Base-by-base conservation (phyloP, 2,888 invertebrate genomes). In the Azorinus chamasolen region DNA sequence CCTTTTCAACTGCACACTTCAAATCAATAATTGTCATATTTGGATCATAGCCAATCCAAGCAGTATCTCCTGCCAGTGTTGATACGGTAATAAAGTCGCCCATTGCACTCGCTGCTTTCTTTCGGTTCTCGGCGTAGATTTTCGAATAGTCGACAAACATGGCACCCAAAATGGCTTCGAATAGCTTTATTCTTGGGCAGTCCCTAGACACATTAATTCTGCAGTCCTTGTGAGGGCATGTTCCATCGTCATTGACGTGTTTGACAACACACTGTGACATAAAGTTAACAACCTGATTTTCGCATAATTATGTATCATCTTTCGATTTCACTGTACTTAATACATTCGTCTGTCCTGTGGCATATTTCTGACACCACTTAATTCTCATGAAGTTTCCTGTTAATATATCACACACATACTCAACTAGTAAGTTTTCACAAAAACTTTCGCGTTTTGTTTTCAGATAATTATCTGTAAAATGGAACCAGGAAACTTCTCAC, bases 81-180 rank as follows among this genome's bases (percentile, higher is more conserved):
- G 75, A 74, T 45, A 79, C 79, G 8, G 74, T 53, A 12, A 79
- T 69, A 10, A 68, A 53, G n/a, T 62, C 59, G 10, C 51, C 64
- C 4, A 50, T 63, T 8, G 43, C 27, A 18, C 51, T 62, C 16
- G 10, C 5, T 6, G 32, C 32, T 32, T 32, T 32, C 32, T 32
- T 32, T 6, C 58, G 46, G n/a, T 20, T 54, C 18, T 59, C 68
- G 3, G 41, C 55, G 2, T 75, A 25, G 16, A 79, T 63, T 22
- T 74, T 64, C 2, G 66, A 51, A 41, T 79, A 79, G 24, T 79
- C 75, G 10, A 79, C 50, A 46, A 79, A 79, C 79, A 79, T 75
- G 16, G 58, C 37, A n/a, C 71, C 59, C 5, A 79, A 63, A 22
- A 55, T 74, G 0, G 79, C 71, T 51, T 79, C 54, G 51, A 66